These are phyloP conservation scores for Drosophila helvetica DNA, from an alignment of 2,888 invertebrate species.

Conservation along the genomic window DNA sequence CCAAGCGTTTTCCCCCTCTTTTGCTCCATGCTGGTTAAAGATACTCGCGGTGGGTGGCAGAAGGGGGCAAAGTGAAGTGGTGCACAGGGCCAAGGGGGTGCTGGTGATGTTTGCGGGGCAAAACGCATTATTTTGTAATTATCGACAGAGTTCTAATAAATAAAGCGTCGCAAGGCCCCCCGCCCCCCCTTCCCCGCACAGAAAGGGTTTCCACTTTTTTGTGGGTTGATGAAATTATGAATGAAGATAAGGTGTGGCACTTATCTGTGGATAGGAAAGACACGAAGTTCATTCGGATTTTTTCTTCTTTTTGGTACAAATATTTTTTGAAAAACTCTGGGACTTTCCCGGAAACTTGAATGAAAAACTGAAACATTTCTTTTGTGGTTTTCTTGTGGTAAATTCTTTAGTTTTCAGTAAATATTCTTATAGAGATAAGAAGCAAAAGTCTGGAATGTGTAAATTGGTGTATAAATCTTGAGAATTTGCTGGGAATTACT, in stretches of 20 bases:
- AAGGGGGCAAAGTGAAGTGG: no score
- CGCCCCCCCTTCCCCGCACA: no score
- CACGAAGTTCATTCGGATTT: constrained; percentile 20
- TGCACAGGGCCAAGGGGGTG: constrained; percentile 8
- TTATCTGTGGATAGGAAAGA: constrained; percentile 15
- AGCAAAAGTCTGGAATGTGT: background rate
- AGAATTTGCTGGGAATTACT: background rate
- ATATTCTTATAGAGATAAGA: constrained; percentile 7
- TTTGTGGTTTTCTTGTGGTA: background rate
- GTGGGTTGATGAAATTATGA: constrained; percentile 80
- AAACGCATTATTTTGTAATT: constrained; percentile 82
- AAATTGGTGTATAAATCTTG: constrained; percentile 21
- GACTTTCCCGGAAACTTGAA: background rate
- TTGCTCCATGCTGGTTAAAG: constrained; percentile 18
- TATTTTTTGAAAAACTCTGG: background rate
- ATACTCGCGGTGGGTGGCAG: constrained; percentile 36
- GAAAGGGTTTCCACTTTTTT: constrained; percentile 27
- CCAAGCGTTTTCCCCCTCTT: constrained; percentile 66
- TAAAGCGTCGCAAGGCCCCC: constrained; percentile 70
- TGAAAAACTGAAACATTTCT: constrained; percentile 2
- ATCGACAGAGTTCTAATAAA: constrained; percentile 81
- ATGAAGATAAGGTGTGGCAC: constrained; percentile 76
- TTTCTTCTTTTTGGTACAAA: no score
- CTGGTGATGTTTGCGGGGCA: constrained; percentile 30
- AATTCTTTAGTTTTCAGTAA: constrained; percentile 4